Evolutionary conservation across 1,140 invertebrate species (phyloP).

Genomic region (Papilio machaon): DNA sequence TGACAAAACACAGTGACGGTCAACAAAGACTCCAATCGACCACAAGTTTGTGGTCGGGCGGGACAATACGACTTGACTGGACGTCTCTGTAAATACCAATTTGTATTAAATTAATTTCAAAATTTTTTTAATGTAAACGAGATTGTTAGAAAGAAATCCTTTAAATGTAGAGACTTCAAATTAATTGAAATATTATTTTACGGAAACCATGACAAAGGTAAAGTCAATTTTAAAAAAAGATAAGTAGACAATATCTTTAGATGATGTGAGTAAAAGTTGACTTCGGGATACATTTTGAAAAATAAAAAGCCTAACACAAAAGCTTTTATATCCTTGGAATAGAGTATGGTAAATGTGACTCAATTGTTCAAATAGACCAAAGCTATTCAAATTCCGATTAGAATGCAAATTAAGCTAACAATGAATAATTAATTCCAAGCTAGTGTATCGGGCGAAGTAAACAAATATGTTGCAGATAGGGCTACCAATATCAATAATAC

Average conservation of each 20-base stretch:
- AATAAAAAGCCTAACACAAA: neutral
- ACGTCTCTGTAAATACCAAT: neutral
- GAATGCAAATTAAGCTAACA: slow-evolving; percentile 3
- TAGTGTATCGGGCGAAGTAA: neutral
- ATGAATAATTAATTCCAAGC: slow-evolving; percentile 18
- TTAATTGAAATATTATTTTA: neutral
- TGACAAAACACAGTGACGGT: neutral
- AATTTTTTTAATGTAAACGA: neutral
- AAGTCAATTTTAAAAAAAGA: no score
- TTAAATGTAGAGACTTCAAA: neutral
- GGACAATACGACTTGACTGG: neutral
- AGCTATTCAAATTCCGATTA: neutral
- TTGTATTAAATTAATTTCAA: neutral
- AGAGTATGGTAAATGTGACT: neutral
- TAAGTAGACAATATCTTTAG: no score
- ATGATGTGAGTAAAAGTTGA: neutral
- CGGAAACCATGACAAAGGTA: neutral
- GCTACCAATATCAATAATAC: neutral
- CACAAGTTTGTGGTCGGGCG: slow-evolving; percentile 13
- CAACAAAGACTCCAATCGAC: neutral
- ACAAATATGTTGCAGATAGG: neutral
- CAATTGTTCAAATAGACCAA: slow-evolving; percentile 8
- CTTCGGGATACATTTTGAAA: neutral
- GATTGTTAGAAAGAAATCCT: neutral
- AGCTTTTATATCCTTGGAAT: neutral